Base-by-base conservation (phyloP, 1,140 invertebrate species). In the Cydia amplana region DNA sequence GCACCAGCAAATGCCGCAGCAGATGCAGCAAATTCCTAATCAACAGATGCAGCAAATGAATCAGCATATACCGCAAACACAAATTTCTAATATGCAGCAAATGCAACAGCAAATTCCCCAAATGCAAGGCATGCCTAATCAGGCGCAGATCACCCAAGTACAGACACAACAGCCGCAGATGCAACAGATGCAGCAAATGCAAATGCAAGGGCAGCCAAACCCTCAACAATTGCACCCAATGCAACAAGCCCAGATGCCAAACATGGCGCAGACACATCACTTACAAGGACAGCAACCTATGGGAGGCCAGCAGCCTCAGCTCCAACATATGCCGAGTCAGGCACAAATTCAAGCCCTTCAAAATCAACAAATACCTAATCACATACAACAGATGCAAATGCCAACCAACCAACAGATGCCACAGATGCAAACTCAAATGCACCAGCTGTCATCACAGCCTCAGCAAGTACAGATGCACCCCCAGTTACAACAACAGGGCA, bases 31-130 rank as follows among this genome's bases (percentile, higher is more conserved):
- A 81, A 91, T 89, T 49, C 91, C 90, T 63, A 91, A 93, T 75
- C 92, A 93, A 77, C 93, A 94, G 85, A 93, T 93, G 81, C 93
- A 93, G 74, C 93, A 93, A 82, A 90, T 93, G 67, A 85, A 87
- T 76, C 92, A 92, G 78, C 93, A 93, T 81, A 85, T 93, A 78
- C 88, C 88, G 5, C 93, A 92, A 76, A 82, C 88, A 4, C 92
- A 93, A 77, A 91, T 93, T 73, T 79, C 91, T 75, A 92, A 93
- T 78, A 93, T 92, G 84, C 90, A 88, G 60, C 90, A 93, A 82
- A 91, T 93, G 81, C 93, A 93, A 72, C 93, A 93, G 75, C 92
- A 93, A 73, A 89, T 93, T 80, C 87, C 87, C 5, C 92, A 93
- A 77, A 93, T 93, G 88, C 93, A 93, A 77, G 87, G 90, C 14